Evolutionary conservation across 2,797 vertebrate species (phyloP).

Genomic region (Crocodylus rhombifer): DNA sequence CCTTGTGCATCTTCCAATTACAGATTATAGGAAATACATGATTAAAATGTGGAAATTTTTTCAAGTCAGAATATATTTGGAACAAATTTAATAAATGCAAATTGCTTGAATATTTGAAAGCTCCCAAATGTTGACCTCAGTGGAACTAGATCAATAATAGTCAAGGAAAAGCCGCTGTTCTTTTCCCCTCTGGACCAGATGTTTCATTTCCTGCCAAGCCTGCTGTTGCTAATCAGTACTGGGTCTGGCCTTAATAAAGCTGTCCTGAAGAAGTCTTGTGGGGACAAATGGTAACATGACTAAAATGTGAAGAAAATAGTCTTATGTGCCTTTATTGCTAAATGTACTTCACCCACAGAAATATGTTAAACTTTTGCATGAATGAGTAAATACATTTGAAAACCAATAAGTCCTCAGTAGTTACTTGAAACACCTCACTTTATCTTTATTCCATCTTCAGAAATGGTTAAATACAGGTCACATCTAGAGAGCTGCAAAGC

Average conservation of each 20-base stretch:
- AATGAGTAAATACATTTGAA: neutral
- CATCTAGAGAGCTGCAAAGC: neutral
- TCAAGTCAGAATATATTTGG: neutral
- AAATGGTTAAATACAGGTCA: neutral
- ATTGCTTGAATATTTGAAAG: neutral
- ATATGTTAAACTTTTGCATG: neutral
- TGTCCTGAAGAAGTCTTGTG: neutral
- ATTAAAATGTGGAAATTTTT: conserved; percentile 4
- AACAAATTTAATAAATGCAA: conserved; percentile 2
- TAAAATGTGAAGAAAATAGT: neutral
- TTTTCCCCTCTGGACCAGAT: neutral
- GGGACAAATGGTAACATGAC: neutral
- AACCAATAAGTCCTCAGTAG: neutral
- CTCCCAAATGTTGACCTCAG: neutral
- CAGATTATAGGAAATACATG: neutral
- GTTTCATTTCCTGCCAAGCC: conserved; percentile 21
- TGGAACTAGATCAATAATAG: neutral
- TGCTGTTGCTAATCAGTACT: conserved; percentile 24
- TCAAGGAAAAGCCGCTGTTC: conserved; percentile 16
- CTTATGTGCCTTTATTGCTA: neutral
- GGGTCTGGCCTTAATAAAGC: neutral
- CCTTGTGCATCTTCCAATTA: neutral
- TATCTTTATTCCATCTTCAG: neutral
- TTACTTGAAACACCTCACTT: neutral
- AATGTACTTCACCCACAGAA: neutral